Percentiles rank a stretch among this genome's conserved stretches.
These are phyloP conservation scores for Calypte anna DNA, from an alignment of 2,113 vertebrate genomes.

Conservation along the genomic window DNA sequence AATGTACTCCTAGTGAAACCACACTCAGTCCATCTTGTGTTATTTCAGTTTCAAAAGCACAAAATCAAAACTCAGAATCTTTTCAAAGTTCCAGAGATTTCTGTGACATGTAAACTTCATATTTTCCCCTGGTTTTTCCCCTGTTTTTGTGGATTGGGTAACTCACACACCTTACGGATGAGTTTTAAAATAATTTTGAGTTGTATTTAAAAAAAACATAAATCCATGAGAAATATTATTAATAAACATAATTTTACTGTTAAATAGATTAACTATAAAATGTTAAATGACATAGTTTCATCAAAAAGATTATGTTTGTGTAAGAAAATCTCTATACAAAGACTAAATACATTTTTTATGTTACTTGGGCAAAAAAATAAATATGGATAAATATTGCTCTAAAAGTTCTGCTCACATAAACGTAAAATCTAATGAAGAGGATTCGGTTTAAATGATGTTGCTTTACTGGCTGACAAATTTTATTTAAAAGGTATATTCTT, in stretches of 20 bases:
- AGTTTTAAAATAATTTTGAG: not conserved
- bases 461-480: constrained; percentile 29
- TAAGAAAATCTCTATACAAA: not conserved
- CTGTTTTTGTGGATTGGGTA: not conserved
- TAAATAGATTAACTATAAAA: not conserved
- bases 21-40: not conserved
- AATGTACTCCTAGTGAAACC: not conserved
- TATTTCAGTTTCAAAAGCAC: not conserved
- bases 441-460: not conserved
- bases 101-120: not conserved
- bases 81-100: not conserved
- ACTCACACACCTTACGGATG: not conserved
- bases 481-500: not conserved
- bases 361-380: not conserved
- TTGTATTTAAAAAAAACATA: not conserved
- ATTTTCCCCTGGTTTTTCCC: not conserved
- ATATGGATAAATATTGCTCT: not conserved
- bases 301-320: not conserved
- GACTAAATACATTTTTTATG: not conserved
- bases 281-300: not conserved
- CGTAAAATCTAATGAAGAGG: not conserved
- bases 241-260: not conserved
- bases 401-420: not conserved
- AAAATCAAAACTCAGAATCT: not conserved
- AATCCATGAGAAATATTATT: not conserved